A percentile compares a stretch with the other conserved stretches of the same genome.
These are phyloP conservation scores for Taurulus bubalis DNA, from an alignment of 2,113 vertebrate genomes.

Conservation along the genomic window DNA sequence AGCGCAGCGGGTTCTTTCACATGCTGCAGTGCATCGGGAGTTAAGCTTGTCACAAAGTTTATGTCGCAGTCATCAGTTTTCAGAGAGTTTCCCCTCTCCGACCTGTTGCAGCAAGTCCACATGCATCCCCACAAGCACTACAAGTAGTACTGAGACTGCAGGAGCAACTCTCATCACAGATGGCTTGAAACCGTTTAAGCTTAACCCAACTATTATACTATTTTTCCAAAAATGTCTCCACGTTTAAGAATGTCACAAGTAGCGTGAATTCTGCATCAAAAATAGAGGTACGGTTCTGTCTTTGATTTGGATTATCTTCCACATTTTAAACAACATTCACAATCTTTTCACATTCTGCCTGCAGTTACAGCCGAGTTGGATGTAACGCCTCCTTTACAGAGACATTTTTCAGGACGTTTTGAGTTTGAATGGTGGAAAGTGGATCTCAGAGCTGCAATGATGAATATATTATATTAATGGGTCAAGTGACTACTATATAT, in stretches of 20 bases:
- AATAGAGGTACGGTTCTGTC: too few relatives aligned
- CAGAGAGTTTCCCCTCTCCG: not conserved
- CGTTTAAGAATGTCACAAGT: not conserved
- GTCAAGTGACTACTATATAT: too few relatives aligned
- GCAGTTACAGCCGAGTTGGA: not conserved
- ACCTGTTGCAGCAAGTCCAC: not conserved
- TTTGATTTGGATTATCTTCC: too few relatives aligned
- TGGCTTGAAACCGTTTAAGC: not conserved
- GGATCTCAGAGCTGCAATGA: not conserved
- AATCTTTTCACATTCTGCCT: not conserved
- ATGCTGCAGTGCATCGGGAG: slow-evolving; percentile 25
- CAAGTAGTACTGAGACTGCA: not conserved
- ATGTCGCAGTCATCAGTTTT: slow-evolving; percentile 10
- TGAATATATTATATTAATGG: not conserved
- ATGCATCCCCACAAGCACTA: not conserved
- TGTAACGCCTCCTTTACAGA: too few relatives aligned
- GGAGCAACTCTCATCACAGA: not conserved
- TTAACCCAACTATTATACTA: not conserved
- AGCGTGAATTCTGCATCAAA: too few relatives aligned
- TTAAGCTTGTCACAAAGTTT: slow-evolving; percentile 8
- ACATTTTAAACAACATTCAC: too few relatives aligned
- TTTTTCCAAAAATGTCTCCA: not conserved
- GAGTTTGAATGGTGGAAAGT: not conserved
- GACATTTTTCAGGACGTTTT: not conserved
- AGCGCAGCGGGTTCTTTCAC: not conserved